Percentiles rank a stretch among this genome's conserved stretches.
phyloP scores from a whole-genome alignment of 2,113 vertebrate species.

The Uria lomvia region DNA sequence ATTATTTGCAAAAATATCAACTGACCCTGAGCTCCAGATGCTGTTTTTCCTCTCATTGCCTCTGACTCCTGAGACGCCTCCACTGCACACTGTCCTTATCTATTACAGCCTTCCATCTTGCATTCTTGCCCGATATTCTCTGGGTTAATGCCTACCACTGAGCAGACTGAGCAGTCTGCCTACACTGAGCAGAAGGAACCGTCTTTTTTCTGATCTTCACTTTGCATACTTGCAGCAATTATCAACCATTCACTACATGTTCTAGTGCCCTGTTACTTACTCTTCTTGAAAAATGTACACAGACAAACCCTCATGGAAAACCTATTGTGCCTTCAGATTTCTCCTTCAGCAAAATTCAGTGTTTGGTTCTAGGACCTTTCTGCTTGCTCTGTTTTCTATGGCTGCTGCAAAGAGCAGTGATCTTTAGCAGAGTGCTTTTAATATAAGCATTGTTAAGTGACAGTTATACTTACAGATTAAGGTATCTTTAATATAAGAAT shows the following conservation, averaged over 20 bases:
- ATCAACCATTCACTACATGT: fast-evolving
- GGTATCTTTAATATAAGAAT: background rate
- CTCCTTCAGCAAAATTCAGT: background rate
- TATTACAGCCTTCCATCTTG: background rate
- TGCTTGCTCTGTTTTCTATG: fast-evolving
- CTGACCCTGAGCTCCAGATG: background rate
- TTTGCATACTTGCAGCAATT: background rate
- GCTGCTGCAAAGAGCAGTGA: background rate
- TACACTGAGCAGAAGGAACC: no score
- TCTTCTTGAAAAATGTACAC: fast-evolving
- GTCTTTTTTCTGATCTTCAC: background rate
- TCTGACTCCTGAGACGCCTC: background rate
- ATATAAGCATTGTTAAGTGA: background rate
- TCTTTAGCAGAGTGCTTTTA: background rate
- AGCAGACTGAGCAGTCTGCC: no score
- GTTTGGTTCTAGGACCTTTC: background rate
- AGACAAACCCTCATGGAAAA: background rate
- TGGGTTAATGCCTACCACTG: background rate
- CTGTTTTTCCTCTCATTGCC: background rate
- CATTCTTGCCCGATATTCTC: background rate
- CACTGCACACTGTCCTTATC: background rate
- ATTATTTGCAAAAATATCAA: fast-evolving
- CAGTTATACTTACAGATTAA: background rate
- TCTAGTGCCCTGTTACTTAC: background rate
- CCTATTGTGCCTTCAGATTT: fast-evolving